phyloP scores from a whole-genome alignment of 2,113 vertebrate genomes.

The Raja brachyura region DNA sequence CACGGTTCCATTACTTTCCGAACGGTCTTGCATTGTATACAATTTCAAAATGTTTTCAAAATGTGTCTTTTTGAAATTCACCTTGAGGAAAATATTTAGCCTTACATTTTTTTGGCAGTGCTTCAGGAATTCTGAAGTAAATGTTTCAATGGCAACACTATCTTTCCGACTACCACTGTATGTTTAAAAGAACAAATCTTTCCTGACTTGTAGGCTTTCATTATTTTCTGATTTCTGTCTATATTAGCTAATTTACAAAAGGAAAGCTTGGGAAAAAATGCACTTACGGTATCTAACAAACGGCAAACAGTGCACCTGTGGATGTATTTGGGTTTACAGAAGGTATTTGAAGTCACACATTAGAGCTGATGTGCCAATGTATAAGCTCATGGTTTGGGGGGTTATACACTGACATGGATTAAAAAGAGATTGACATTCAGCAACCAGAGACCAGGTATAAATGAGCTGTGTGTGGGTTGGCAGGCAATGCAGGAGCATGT shows the following conservation, averaged over 20 bases:
- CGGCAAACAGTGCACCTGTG: too few relatives aligned
- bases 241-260: not conserved
- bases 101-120: not conserved
- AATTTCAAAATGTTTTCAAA: not conserved
- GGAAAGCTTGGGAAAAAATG: not conserved
- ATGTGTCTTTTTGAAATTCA: not conserved
- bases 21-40: not conserved
- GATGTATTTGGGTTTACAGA: too few relatives aligned
- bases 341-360: too few relatives aligned
- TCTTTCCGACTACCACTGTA: not conserved
- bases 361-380: too few relatives aligned
- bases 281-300: too few relatives aligned
- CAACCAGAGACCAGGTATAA: too few relatives aligned
- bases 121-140: not conserved
- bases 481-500: too few relatives aligned
- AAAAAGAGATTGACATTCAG: too few relatives aligned
- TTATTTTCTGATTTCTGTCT: not conserved
- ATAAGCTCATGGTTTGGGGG: too few relatives aligned
- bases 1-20: not conserved
- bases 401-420: too few relatives aligned
- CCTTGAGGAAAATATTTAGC: constrained; percentile 18
- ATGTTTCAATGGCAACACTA: not conserved
- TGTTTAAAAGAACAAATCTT: not conserved
- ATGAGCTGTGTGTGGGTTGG: too few relatives aligned
- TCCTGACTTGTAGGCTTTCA: not conserved